A percentile compares a stretch with the other conserved stretches of the same genome.
Evolutionary conservation across 2,113 vertebrate genomes (phyloP).

Genomic region (Redunca redunca): DNA sequence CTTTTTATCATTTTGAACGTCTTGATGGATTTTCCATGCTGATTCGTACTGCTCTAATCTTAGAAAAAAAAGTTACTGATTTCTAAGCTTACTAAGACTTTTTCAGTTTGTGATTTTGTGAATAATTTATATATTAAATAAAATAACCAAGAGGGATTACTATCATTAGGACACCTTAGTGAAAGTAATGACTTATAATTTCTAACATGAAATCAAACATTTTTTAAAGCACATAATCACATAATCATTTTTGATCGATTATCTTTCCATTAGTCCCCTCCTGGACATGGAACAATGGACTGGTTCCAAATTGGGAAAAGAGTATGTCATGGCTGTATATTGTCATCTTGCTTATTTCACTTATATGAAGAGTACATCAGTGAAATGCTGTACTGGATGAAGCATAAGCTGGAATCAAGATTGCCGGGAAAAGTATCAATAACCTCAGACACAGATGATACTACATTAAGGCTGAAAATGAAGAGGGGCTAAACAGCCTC

Average conservation of each 20-base stretch:
- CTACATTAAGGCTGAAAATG: background rate
- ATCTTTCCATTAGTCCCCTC: background rate
- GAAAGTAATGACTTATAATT: background rate
- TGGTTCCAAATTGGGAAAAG: background rate
- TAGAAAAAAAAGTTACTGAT: background rate
- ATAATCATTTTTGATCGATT: background rate
- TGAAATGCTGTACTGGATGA: background rate
- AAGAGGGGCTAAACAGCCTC: background rate
- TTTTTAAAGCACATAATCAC: background rate
- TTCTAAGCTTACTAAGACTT: background rate
- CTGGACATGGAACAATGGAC: background rate
- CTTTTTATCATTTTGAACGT: slow-evolving; percentile 4
- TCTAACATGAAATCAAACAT: background rate
- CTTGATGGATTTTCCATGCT: background rate
- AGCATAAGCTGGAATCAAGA: background rate
- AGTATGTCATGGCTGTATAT: background rate
- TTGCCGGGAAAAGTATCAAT: background rate
- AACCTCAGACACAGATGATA: background rate
- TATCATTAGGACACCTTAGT: background rate
- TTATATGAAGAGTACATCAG: background rate
- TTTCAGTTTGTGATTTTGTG: background rate
- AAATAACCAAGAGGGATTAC: slow-evolving; percentile 18
- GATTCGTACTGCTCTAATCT: background rate
- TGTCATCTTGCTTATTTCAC: background rate
- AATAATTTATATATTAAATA: background rate